These are phyloP conservation scores for Ligdia adustata DNA, from an alignment of 2,888 invertebrate species.

Conservation along the genomic window DNA sequence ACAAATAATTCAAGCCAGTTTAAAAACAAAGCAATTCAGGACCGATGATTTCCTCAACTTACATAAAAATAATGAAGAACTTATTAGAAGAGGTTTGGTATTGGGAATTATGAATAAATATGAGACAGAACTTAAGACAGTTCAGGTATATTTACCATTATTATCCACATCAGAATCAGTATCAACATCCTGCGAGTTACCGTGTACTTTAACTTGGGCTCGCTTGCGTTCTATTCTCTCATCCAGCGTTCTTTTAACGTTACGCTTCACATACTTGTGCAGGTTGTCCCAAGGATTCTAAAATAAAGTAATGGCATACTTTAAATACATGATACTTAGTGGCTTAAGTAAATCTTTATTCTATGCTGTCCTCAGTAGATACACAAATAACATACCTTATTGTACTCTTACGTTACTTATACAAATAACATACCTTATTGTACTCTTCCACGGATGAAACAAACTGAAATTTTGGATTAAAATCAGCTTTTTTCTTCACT, in stretches of 20 bases:
- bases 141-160: constrained; percentile 61
- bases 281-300: constrained; percentile 92
- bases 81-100: too few relatives aligned
- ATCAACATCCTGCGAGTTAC: constrained; percentile 72
- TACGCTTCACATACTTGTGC: constrained; percentile 90
- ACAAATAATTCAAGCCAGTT: too few relatives aligned
- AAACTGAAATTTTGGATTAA: constrained; percentile 93
- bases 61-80: too few relatives aligned
- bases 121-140: too few relatives aligned
- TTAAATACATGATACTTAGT: too few relatives aligned
- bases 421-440: constrained; percentile 83
- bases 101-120: too few relatives aligned
- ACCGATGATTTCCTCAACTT: too few relatives aligned
- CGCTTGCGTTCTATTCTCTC: constrained; percentile 89
- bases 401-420: too few relatives aligned
- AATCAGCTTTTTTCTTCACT: constrained; percentile 88
- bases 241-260: constrained; percentile 91
- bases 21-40: too few relatives aligned
- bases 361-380: too few relatives aligned
- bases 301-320: constrained; percentile 24
- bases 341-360: too few relatives aligned
- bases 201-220: constrained; percentile 72
- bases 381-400: too few relatives aligned
- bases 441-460: constrained; percentile 90
- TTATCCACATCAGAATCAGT: constrained; percentile 78